These are phyloP conservation scores for Neofelis nebulosa DNA, from an alignment of 2,113 vertebrate species.

Conservation along the genomic window DNA sequence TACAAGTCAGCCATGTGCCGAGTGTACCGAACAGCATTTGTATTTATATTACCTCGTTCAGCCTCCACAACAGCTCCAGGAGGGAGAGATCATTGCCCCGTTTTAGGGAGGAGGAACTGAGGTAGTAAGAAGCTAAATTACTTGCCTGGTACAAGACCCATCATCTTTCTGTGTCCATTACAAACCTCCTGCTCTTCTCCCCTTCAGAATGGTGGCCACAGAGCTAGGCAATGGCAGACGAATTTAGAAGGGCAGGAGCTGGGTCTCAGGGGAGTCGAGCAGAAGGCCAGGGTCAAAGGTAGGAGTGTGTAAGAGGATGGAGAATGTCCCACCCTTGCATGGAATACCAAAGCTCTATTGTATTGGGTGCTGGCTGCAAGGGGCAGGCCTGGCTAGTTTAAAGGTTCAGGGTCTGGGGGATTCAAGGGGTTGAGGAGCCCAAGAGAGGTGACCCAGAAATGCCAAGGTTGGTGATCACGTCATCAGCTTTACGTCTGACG, in stretches of 20 bases:
- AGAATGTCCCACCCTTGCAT: rapidly evolving
- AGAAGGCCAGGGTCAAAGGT: neutral
- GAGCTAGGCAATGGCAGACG: neutral
- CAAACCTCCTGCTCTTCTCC: neutral
- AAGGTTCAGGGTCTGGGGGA: neutral
- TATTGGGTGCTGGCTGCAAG: neutral
- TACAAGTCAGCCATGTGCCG: rapidly evolving
- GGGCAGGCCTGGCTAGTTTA: rapidly evolving
- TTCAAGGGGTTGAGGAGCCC: neutral
- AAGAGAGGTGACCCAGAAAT: neutral
- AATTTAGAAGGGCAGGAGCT: neutral
- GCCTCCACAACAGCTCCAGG: neutral
- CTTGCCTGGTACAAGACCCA: neutral
- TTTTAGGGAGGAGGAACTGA: neutral
- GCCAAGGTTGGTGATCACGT: neutral
- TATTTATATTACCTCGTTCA: rapidly evolving
- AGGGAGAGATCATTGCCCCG: neutral
- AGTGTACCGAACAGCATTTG: neutral
- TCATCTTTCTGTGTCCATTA: neutral
- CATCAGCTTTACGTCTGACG: rapidly evolving
- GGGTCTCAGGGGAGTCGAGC: neutral
- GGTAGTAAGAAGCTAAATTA: neutral
- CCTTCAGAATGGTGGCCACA: neutral
- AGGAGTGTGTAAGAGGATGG: neutral
- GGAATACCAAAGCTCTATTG: neutral